These are phyloP conservation scores for Drosophila kanekoi DNA, from an alignment of 2,888 invertebrate species.

Conservation along the genomic window DNA sequence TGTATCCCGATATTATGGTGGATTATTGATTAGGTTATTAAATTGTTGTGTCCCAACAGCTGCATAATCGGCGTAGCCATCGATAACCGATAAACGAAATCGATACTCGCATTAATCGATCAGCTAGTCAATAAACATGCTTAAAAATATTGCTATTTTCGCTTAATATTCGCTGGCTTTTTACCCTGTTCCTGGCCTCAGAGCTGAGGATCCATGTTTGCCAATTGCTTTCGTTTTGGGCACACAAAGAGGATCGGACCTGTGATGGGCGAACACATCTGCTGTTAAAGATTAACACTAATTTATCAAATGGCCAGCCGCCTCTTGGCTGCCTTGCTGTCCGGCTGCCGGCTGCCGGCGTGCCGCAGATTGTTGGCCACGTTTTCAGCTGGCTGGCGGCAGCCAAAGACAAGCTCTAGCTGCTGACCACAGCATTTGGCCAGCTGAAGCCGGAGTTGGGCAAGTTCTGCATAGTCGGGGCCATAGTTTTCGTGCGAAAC, in stretches of 20 bases:
- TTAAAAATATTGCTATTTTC: too few species aligned
- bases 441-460: constrained; percentile 28
- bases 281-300: constrained; percentile 49
- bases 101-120: too few species aligned
- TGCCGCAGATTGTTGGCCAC: constrained; percentile 57
- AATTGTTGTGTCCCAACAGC: too few species aligned
- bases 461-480: constrained; percentile 54
- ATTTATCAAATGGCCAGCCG: constrained; percentile 50
- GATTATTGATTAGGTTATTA: too few species aligned
- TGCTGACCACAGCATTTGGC: constrained; percentile 55
- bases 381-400: constrained; percentile 47
- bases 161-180: background rate
- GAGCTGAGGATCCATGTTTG: too few species aligned
- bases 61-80: too few species aligned
- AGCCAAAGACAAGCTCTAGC: constrained; percentile 52
- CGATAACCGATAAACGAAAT: too few species aligned
- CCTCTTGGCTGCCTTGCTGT: constrained; percentile 1
- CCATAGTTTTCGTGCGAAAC: constrained; percentile 56
- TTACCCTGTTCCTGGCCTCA: background rate
- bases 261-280: constrained; percentile 35
- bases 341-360: constrained; percentile 25
- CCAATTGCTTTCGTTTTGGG: constrained; percentile 2
- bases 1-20: too few species aligned
- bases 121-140: too few species aligned
- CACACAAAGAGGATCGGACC: constrained; percentile 12